phyloP scores from a whole-genome alignment of 2,888 invertebrate species.

The Harpalus rubripes region DNA sequence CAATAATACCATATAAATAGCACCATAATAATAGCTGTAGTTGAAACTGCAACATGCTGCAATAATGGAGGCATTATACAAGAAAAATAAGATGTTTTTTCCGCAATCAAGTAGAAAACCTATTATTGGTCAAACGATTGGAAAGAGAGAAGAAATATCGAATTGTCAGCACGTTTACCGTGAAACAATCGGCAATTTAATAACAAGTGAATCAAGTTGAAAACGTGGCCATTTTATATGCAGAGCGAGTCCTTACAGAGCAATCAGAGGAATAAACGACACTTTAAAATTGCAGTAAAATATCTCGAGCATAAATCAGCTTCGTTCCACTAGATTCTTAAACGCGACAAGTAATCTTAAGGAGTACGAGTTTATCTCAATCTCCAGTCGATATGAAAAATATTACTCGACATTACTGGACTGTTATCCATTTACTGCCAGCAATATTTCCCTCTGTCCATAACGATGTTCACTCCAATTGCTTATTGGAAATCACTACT shows the following conservation, averaged over 20 bases:
- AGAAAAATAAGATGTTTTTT: constrained; percentile 37
- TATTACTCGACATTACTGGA: constrained; percentile 55
- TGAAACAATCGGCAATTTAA: constrained; percentile 60
- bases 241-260: constrained; percentile 52
- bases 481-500: constrained; percentile 46
- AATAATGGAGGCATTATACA: constrained; percentile 29
- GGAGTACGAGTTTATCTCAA: constrained; percentile 54
- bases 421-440: constrained; percentile 37
- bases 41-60: constrained; percentile 14
- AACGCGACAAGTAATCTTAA: constrained; percentile 58
- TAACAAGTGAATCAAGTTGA: constrained; percentile 56
- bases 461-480: constrained; percentile 40
- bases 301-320: constrained; percentile 58
- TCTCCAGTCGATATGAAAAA: constrained; percentile 61
- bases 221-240: constrained; percentile 55
- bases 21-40: background rate
- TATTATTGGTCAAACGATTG: constrained; percentile 41
- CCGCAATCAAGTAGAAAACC: constrained; percentile 32
- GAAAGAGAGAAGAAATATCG: constrained; percentile 48
- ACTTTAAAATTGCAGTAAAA: constrained; percentile 62
- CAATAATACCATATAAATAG: background rate
- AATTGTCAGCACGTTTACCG: constrained; percentile 56
- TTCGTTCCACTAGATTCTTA: constrained; percentile 59
- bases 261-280: constrained; percentile 60
- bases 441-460: constrained; percentile 28